Base-by-base conservation (phyloP, 1,140 invertebrate species). In the Calephelis nemesis region DNA sequence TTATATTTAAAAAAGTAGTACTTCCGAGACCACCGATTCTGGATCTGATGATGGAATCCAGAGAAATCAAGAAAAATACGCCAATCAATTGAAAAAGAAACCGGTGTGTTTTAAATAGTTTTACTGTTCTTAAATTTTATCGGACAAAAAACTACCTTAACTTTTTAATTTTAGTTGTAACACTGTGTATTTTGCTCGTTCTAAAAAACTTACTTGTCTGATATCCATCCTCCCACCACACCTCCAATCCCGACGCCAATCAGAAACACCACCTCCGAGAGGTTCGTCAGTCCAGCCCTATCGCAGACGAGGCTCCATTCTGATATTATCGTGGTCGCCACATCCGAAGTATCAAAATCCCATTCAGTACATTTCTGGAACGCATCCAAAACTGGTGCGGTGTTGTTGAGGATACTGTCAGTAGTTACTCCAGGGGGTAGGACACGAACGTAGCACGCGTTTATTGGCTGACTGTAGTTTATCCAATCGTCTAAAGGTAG, bases 261-360 rank as follows among this genome's bases (percentile, higher is more conserved):
- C 30, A 96, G 83, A 81, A 96, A 95, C 78, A 94, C 93, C 85
- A 95, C 94, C 87, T 95, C 95, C 10, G 94, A 94, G 5, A 95
- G 83, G 74, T 93, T 95, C 47, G 93, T 94, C 13, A 95, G 82
- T 63, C 93, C 88, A 69, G 93, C 92, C 74, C 93, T 93, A 69
- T 95, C 94, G 81, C 95, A 95, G 3, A 95, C 93, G 68, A 95
- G 81, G 68, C 93, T 84, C 93, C 95, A 95, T 90, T 95, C 93
- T 0, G 94, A 94, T 63, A 94, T 94, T 68, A 95, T 93, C 5
- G 94, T 95, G 66, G 92, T 88, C 7, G 93, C 94, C 74, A 93
- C 84, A 82, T 94, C 93, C 39, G 93, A 85, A 13, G 89, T 93
- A 68, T 95, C 95, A 71, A 95, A 97, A 69, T 94, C 93, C 94